Percentiles rank a stretch among this genome's conserved stretches.
Evolutionary conservation across 2,888 invertebrate genomes (phyloP).

Genomic region (Harpagoxenus sublaevis): DNA sequence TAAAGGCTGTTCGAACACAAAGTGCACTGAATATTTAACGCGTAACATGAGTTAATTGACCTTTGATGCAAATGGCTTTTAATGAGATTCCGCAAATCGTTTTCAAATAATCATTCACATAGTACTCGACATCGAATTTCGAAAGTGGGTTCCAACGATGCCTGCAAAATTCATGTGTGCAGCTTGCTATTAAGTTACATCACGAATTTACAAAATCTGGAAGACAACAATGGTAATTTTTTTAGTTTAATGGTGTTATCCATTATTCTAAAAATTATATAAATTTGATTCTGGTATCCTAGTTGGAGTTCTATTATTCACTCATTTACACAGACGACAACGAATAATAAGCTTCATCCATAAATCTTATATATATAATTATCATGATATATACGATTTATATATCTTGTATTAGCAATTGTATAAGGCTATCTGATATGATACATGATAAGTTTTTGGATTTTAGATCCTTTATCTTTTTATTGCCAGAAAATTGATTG

Average conservation of each 20-base stretch:
- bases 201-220: background rate
- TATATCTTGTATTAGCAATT: background rate
- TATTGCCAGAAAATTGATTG: background rate
- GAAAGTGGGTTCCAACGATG: constrained; percentile 32
- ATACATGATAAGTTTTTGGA: background rate
- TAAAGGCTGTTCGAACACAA: constrained; percentile 56
- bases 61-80: constrained; percentile 40
- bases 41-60: constrained; percentile 46
- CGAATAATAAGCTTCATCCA: constrained; percentile 8
- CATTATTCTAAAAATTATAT: background rate
- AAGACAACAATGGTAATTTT: background rate
- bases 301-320: background rate
- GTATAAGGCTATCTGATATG: background rate
- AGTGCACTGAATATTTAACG: constrained; percentile 47
- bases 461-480: background rate
- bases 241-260: background rate
- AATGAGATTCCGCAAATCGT: constrained; percentile 52
- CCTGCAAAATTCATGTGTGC: constrained; percentile 15
- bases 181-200: constrained; percentile 23
- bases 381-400: background rate
- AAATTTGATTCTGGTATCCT: background rate
- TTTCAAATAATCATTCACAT: constrained; percentile 42
- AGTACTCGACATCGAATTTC: constrained; percentile 45
- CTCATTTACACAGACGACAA: background rate
- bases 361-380: constrained; percentile 11